phyloP scores from a whole-genome alignment of 1,140 invertebrate species.

The Tetramorium alpestre region DNA sequence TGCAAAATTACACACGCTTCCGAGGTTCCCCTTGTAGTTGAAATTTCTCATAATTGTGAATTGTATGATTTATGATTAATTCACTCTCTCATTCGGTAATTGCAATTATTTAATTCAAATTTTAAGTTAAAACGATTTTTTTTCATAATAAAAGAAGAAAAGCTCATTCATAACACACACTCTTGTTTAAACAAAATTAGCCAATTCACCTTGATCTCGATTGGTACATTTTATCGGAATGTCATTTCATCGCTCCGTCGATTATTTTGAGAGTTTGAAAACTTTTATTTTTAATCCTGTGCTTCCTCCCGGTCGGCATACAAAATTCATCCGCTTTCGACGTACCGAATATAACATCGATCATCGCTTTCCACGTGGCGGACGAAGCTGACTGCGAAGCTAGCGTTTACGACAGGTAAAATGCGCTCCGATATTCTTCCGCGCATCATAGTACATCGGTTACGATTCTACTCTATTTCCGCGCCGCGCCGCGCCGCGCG shows the following conservation, averaged over 20 bases:
- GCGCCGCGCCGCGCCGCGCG: not conserved
- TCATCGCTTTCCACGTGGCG: constrained; percentile 13
- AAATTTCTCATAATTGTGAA: not conserved
- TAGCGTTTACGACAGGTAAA: constrained; percentile 36
- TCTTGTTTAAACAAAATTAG: not conserved
- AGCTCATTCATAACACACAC: too few relatives aligned
- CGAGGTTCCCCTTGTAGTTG: not conserved
- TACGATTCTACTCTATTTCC: constrained; percentile 40
- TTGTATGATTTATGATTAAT: not conserved
- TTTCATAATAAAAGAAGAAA: not conserved
- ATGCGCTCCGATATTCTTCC: constrained; percentile 42
- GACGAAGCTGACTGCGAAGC: constrained; percentile 5
- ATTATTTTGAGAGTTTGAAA: not conserved
- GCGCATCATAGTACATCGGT: constrained; percentile 4
- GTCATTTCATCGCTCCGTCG: too few relatives aligned
- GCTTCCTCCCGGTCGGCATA: not conserved
- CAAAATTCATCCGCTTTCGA: constrained; percentile 23
- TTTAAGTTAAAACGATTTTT: not conserved
- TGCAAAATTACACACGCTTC: not conserved
- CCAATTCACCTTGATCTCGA: not conserved
- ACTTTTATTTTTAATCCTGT: constrained; percentile 34
- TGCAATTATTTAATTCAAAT: not conserved
- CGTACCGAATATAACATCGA: constrained; percentile 18
- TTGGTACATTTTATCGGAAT: not conserved
- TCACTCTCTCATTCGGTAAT: too few relatives aligned